Evolutionary conservation across 2,797 vertebrate species (phyloP), one percentile per base, ranked within the genome.

Genomic region (Eulemur albifrons): DNA sequence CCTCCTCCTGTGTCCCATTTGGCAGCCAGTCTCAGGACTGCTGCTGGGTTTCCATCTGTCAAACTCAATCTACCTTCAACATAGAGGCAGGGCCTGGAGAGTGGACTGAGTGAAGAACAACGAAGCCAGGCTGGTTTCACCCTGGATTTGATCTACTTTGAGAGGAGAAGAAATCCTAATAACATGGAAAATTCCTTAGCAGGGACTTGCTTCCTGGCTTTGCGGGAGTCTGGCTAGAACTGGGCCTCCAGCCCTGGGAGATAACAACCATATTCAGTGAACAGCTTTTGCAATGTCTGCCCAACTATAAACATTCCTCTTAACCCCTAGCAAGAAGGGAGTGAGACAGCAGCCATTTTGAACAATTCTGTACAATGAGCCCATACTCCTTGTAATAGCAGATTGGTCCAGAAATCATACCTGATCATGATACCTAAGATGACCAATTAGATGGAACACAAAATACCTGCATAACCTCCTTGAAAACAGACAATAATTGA

Each of bases 1-100:
- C 35, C 77, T 92, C 88, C 59, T 95, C 69, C 54, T 94, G 50
- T 61, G 95, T 80, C 89, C 96, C 59, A 81, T 95, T 97, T 97
- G 96, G 97, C 96, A 97, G 88, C 69, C 88, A 48, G 70, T 63
- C 86, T 91, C 85, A 72, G 96, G 82, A 95, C 90, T 77, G 75
- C 97, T 97, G 97, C 97, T 97, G 96, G 72, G 88, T 96, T 96
- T 89, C 96, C 96, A 97, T 96, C 97, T 98, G 97, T 97, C 97
- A 94, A 54, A 93, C 86, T 89, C 94, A 52, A 92, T 96, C 77
- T 72, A 82, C 88, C 88, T 86, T 96, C 86, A 81, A 52, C 83
- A 67, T 1, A 25, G 21, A 89, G 80, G 48, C 82, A 94, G 85
- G 52, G 38, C 90, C 59, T 95, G 89, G 63, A 97, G 88, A 94